phyloP scores from a whole-genome alignment of 2,888 invertebrate species.

The Pachycephus smyrnensis region DNA sequence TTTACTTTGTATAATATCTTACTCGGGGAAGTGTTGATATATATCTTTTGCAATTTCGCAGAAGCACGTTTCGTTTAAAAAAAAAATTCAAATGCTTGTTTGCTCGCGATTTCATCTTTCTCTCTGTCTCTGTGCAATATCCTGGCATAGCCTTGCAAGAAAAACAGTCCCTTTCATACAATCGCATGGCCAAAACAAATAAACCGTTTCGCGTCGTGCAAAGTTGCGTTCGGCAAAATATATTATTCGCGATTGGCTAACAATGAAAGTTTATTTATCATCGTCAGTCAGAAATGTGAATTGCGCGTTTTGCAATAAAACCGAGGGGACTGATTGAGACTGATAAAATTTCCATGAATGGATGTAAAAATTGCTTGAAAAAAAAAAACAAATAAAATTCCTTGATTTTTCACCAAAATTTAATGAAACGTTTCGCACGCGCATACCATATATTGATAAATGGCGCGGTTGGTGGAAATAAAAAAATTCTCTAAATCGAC shows the following conservation, averaged over 20 bases:
- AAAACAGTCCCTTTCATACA: not conserved
- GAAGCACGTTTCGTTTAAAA: not conserved
- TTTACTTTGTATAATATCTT: not conserved
- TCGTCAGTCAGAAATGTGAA: not conserved
- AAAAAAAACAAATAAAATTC: too few relatives aligned
- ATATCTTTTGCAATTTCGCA: not conserved
- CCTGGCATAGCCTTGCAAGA: not conserved
- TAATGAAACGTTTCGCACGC: not conserved
- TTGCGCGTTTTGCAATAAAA: not conserved
- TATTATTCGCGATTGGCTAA: not conserved
- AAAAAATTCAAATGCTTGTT: not conserved
- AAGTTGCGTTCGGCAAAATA: not conserved
- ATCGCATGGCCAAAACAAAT: not conserved
- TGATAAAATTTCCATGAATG: not conserved
- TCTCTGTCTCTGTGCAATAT: not conserved
- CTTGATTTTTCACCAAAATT: not conserved
- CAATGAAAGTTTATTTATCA: not conserved
- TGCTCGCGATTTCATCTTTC: not conserved
- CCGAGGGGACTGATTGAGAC: not conserved
- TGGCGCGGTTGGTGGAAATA: not conserved
- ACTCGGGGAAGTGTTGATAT: not conserved
- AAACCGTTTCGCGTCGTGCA: not conserved
- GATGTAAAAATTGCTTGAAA: not conserved
- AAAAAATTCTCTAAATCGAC: not conserved
- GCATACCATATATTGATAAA: not conserved